Conservation (phyloP, 1,140 invertebrate species). For the Drusus annulatus region DNA sequence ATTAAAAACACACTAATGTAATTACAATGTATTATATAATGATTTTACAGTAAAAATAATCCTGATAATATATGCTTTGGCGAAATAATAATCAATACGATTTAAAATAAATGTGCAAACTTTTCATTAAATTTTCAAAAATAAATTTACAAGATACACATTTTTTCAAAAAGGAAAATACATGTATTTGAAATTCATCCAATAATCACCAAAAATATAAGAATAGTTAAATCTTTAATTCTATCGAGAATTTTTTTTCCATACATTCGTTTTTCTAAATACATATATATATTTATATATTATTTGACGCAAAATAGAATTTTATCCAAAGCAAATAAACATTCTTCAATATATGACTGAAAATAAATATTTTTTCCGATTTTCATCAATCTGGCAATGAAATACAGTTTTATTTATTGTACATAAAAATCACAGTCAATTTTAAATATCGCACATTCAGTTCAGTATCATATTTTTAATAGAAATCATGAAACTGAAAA, state of each 20-base stretch:
- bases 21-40: too few species aligned
- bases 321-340: neutral
- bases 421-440: constrained; percentile 33
- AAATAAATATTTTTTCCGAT: constrained; percentile 5
- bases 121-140: neutral
- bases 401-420: constrained; percentile 19
- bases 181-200: too few species aligned
- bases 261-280: constrained; percentile 6
- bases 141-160: neutral
- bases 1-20: too few species aligned
- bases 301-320: neutral
- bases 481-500: too few species aligned
- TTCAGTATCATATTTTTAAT: constrained; percentile 23
- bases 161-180: too few species aligned
- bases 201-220: neutral
- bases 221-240: neutral
- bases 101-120: too few species aligned
- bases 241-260: neutral
- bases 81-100: neutral
- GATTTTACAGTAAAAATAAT: neutral
- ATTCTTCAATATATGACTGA: neutral
- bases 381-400: constrained; percentile 9
- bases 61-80: constrained; percentile 22
- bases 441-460: constrained; percentile 16
- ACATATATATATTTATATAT: neutral